Evolutionary conservation across 2,888 invertebrate genomes (phyloP).

Genomic region (Metellina segmentata): DNA sequence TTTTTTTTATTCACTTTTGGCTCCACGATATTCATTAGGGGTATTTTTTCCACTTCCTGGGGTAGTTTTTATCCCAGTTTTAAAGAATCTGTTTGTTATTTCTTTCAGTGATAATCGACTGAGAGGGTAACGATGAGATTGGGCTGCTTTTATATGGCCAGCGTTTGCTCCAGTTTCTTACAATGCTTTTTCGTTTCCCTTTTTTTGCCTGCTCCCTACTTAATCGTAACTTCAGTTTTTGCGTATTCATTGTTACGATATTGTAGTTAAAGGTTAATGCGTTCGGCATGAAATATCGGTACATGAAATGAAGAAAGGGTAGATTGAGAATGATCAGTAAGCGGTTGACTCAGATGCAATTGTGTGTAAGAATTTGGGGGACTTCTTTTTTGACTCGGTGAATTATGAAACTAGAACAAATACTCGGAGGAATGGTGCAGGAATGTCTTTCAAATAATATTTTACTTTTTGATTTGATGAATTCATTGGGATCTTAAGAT

Average conservation of each 20-base stretch:
- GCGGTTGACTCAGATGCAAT: too few relatives aligned
- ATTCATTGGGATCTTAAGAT: too few relatives aligned
- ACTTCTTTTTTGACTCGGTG: too few relatives aligned
- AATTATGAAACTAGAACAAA: too few relatives aligned
- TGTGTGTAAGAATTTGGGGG: too few relatives aligned
- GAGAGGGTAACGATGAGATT: conserved; percentile 58
- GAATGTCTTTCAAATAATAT: too few relatives aligned
- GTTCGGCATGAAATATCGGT: background rate
- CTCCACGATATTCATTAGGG: conserved; percentile 63
- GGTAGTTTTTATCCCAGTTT: conserved; percentile 28
- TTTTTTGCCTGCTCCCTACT: background rate
- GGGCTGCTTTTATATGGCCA: conserved; percentile 26
- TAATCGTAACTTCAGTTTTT: background rate
- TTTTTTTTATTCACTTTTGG: conserved; percentile 62
- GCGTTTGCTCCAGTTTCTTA: conserved; percentile 5
- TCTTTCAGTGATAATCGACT: conserved; percentile 62
- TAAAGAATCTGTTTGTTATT: conserved; percentile 57
- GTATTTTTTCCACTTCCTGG: conserved; percentile 36
- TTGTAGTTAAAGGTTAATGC: background rate
- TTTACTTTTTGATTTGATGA: too few relatives aligned
- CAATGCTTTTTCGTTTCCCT: background rate
- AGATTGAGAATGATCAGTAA: too few relatives aligned
- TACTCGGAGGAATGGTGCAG: too few relatives aligned
- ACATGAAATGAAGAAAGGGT: background rate
- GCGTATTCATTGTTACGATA: background rate